Evolutionary conservation across 2,797 vertebrate genomes (phyloP), one percentile per base, ranked within the genome.

Genomic region (Scarus forsteni): DNA sequence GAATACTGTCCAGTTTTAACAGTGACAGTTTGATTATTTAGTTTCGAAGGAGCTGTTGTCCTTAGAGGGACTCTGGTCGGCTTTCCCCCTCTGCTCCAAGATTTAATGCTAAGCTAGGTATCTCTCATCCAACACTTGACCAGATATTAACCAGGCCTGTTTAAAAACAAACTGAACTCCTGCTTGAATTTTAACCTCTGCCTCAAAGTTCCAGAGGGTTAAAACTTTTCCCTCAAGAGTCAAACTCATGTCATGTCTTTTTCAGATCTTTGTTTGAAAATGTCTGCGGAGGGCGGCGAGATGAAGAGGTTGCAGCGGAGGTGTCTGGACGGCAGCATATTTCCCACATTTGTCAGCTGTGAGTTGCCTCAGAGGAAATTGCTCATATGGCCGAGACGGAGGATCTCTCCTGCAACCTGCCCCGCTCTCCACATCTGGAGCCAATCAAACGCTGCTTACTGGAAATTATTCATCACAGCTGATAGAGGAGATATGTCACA

Each of bases 301-400:
- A 27, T 58, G 59, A 75, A 72, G 67, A 72, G 56, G 66, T 61
- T 39, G n/a, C 27, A 34, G 18, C 15, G n/a, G 52, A 69, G 68
- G 64, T 75, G 82, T 70, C 75, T 69, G 68, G 66, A 77, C 70
- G 42, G 81, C 67, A 74, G 67, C 87, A 89, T 91, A 81, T 88
- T 93, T 92, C 92, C 90, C 89, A 91, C 84, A 90, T 91, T 88
- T 84, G 86, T 89, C 88, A 90, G 85, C 77, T 46, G 71, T 79
- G 81, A 85, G 80, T 60, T 34, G 77, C 60, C 71, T 62, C 79
- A 56, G 68, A 84, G 90, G 87, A 89, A 80, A 87, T 87, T 83
- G 85, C 86, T 90, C 85, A 88, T 87, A 69, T 15, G 83, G 89
- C 90, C 87, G 89, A 72, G 77, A 64, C 73, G 34, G 75, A 63